Evolutionary conservation across 2,888 invertebrate genomes (phyloP).

Genomic region (Ypsolopha scabrella): DNA sequence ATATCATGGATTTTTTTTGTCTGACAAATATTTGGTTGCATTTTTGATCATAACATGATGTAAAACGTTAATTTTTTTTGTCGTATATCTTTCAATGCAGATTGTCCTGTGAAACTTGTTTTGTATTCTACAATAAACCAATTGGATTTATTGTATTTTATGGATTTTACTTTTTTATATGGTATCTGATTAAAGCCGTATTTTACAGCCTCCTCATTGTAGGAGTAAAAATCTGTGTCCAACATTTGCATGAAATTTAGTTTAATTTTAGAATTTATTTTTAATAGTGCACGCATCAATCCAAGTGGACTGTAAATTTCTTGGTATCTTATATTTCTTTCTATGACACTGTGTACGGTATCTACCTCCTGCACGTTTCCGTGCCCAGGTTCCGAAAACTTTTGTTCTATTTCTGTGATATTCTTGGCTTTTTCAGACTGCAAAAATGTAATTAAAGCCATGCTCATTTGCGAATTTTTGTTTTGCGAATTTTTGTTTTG

Average conservation of each 20-base stretch:
- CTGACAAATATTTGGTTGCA: conserved; percentile 5
- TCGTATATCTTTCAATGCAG: conserved; percentile 5
- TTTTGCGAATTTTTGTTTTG: too few species aligned
- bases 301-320: conserved; percentile 8
- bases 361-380: conserved; percentile 18
- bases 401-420: conserved; percentile 11
- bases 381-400: conserved; percentile 15
- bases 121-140: conserved; percentile 8
- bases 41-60: conserved; percentile 7
- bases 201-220: conserved; percentile 5
- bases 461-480: conserved; percentile 13
- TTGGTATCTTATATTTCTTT: conserved; percentile 11
- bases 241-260: conserved; percentile 5
- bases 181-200: conserved; percentile 7
- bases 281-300: conserved; percentile 5
- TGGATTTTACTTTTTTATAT: conserved; percentile 5
- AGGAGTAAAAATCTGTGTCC: conserved; percentile 6
- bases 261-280: conserved; percentile 8
- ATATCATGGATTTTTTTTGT: conserved; percentile 10
- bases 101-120: conserved; percentile 5
- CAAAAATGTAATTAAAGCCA: conserved; percentile 13
- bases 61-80: conserved; percentile 6
- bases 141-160: conserved; percentile 7
- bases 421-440: conserved; percentile 8
- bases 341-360: conserved; percentile 15